phyloP scores from a whole-genome alignment of 2,797 vertebrate species.

The Rousettus madagascariensis region DNA sequence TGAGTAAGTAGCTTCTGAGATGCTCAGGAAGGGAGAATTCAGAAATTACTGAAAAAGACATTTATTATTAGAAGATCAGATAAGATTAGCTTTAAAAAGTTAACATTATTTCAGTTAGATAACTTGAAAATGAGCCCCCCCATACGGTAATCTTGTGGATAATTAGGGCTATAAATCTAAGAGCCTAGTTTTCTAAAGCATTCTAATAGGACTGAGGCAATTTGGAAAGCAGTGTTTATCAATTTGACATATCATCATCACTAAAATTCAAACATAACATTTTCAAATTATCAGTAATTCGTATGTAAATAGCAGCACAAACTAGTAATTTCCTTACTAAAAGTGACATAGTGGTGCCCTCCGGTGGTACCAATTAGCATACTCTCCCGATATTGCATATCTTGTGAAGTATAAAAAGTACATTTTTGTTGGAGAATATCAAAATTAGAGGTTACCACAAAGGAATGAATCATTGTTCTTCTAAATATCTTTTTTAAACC shows the following conservation, averaged over 20 bases:
- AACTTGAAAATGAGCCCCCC: constrained; percentile 45
- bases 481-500: constrained; percentile 68
- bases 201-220: constrained; percentile 29
- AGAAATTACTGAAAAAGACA: constrained; percentile 45
- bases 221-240: constrained; percentile 57
- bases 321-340: constrained; percentile 57
- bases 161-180: constrained; percentile 39
- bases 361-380: constrained; percentile 56
- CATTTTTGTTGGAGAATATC: constrained; percentile 52
- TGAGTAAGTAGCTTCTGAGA: constrained; percentile 20
- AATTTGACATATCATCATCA: constrained; percentile 8
- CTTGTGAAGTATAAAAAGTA: constrained; percentile 56
- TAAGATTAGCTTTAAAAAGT: constrained; percentile 54
- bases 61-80: constrained; percentile 22
- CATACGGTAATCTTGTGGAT: constrained; percentile 27
- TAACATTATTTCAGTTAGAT: constrained; percentile 19
- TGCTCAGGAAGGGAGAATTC: not conserved
- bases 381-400: constrained; percentile 56
- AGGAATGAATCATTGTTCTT: constrained; percentile 80
- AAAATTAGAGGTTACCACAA: constrained; percentile 73
- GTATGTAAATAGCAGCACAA: constrained; percentile 45
- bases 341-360: constrained; percentile 55
- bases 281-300: constrained; percentile 64
- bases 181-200: constrained; percentile 37
- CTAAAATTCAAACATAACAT: constrained; percentile 62